phyloP scores from a whole-genome alignment of 2,888 invertebrate species.

The Athalia cordata region DNA sequence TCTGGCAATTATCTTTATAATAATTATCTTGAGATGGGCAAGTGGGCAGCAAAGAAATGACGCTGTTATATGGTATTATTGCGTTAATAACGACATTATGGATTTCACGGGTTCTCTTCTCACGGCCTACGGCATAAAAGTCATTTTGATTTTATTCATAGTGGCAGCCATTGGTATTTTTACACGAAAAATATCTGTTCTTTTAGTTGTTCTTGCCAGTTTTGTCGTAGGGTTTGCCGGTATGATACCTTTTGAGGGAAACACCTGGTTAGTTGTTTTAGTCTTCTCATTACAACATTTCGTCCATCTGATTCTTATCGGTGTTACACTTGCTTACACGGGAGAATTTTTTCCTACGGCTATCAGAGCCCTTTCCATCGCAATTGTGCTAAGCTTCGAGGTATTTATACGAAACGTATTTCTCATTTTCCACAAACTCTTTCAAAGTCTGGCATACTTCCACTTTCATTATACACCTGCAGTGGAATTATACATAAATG shows the following conservation, averaged over 20 bases:
- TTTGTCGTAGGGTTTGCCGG: not conserved
- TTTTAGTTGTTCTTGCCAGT: not conserved
- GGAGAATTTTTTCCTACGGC: not conserved
- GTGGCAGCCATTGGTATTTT: not conserved
- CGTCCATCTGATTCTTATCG: not conserved
- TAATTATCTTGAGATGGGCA: not conserved
- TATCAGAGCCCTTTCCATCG: conserved; percentile 2
- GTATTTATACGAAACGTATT: conserved; percentile 9
- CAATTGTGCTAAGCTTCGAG: not conserved
- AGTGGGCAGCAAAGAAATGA: not conserved
- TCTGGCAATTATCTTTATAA: conserved; percentile 7
- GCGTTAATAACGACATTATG: not conserved
- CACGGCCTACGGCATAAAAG: not conserved
- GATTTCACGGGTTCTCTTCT: not conserved
- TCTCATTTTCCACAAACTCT: not conserved
- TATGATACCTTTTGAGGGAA: not conserved
- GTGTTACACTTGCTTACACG: conserved; percentile 13
- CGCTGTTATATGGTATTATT: not conserved
- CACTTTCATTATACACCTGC: not conserved
- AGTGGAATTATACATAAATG: not conserved
- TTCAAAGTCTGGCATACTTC: not conserved
- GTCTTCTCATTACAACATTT: not conserved
- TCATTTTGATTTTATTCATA: not conserved
- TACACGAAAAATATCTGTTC: not conserved
- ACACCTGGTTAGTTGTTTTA: not conserved